Percentiles rank a stretch among this genome's conserved stretches.
Conservation (phyloP, 2,113 vertebrate species). For the Tragelaphus scriptus region DNA sequence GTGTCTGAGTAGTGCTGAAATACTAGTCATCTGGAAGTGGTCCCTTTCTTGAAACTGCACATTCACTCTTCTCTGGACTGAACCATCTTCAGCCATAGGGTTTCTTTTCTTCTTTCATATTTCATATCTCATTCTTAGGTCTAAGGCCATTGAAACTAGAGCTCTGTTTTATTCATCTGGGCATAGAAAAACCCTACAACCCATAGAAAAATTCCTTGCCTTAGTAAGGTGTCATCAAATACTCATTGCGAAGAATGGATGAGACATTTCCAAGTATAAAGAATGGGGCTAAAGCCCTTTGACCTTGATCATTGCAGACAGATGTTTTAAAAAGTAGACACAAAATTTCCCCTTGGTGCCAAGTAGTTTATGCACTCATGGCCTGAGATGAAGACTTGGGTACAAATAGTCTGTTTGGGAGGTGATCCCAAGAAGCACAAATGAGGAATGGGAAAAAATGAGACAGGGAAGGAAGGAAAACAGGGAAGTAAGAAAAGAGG, state of each 20-base stretch:
- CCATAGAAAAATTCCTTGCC: background rate
- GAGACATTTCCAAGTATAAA: background rate
- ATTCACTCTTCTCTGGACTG: background rate
- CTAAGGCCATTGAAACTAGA: background rate
- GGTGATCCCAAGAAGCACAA: background rate
- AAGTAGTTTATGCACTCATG: background rate
- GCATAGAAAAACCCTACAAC: background rate
- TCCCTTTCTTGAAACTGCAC: background rate
- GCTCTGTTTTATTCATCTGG: background rate
- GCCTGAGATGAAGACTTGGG: background rate
- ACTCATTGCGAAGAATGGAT: background rate
- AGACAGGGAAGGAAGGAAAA: background rate
- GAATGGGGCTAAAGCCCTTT: background rate
- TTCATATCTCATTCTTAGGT: background rate
- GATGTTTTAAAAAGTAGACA: background rate
- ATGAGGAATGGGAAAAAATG: background rate
- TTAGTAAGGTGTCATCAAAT: background rate
- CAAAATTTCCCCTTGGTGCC: background rate
- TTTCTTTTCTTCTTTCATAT: background rate
- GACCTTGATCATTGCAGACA: background rate
- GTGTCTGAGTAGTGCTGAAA: background rate
- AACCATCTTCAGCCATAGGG: background rate
- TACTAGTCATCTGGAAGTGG: background rate
- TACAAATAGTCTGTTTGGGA: background rate
- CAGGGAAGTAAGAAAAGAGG: background rate